phyloP scores from a whole-genome alignment of 2,888 invertebrate species.

The Nomada fucata region DNA sequence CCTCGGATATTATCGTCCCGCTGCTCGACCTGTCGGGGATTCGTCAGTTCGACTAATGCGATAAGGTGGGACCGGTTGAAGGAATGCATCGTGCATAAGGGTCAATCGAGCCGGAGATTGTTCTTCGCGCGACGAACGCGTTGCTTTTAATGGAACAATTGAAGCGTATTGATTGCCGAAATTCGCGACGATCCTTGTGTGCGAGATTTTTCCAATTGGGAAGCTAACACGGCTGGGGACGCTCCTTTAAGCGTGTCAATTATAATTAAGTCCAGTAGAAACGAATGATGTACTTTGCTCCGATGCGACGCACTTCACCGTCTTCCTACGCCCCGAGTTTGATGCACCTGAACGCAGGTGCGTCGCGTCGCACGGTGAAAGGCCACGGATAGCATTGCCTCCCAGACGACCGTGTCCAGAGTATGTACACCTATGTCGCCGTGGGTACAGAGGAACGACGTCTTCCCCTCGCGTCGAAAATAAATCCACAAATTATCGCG shows the following conservation, averaged over 20 bases:
- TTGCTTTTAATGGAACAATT: too few species aligned
- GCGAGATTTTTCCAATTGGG: background rate
- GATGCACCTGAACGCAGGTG: conserved; percentile 60
- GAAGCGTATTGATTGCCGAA: background rate
- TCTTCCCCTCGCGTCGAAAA: conserved; percentile 32
- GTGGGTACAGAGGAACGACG: conserved; percentile 11
- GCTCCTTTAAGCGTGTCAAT: too few species aligned
- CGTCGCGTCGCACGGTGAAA: conserved; percentile 60
- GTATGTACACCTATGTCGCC: conserved; percentile 49
- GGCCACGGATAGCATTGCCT: conserved; percentile 61
- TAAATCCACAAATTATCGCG: conserved; percentile 47
- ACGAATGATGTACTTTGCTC: background rate
- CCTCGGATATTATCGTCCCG: conserved; percentile 59
- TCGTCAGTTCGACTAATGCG: conserved; percentile 62
- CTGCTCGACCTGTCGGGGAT: conserved; percentile 41
- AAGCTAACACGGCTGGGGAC: too few species aligned
- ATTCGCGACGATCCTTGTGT: background rate
- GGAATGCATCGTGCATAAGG: background rate
- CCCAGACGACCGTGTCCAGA: conserved; percentile 44
- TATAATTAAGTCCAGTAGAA: too few species aligned
- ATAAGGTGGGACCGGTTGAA: conserved; percentile 32
- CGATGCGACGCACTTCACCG: conserved; percentile 22
- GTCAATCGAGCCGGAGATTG: background rate
- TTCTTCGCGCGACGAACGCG: background rate
- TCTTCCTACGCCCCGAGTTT: conserved; percentile 51